Evolutionary conservation across 2,888 invertebrate genomes (phyloP).

Genomic region (Nycteola revayana): DNA sequence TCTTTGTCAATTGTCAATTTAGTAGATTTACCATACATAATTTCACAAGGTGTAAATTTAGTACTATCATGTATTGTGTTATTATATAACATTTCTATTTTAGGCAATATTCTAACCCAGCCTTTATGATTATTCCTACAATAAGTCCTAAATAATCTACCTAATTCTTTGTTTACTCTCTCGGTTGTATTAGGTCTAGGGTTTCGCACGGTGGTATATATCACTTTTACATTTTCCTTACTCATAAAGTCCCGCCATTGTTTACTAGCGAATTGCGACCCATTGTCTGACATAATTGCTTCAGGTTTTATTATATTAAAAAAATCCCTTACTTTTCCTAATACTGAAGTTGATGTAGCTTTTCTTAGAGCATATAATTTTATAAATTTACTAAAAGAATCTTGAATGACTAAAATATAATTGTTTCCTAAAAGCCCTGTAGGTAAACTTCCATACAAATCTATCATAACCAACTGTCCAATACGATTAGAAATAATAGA

Average conservation of each 20-base stretch:
- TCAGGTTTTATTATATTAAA: conserved; percentile 10
- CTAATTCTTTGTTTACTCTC: conserved; percentile 25
- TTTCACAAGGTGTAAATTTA: conserved; percentile 19
- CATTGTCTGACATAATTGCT: conserved; percentile 21
- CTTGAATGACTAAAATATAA: conserved; percentile 22
- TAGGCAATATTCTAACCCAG: conserved; percentile 15
- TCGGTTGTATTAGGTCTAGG: conserved; percentile 25
- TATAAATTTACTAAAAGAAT: conserved; percentile 23
- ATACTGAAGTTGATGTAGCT: conserved; percentile 6
- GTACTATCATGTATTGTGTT: conserved; percentile 21
- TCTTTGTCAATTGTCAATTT: too few relatives aligned
- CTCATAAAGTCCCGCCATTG: conserved; percentile 7
- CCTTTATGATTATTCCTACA: conserved; percentile 17
- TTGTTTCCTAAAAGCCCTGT: conserved; percentile 13
- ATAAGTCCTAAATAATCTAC: conserved; percentile 22
- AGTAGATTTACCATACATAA: too few relatives aligned
- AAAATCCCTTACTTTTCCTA: conserved; percentile 12
- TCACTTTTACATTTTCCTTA: conserved; percentile 1
- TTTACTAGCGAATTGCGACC: conserved; percentile 16
- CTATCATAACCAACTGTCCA: conserved; percentile 28
- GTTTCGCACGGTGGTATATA: conserved; percentile 24
- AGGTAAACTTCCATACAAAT: conserved; percentile 23
- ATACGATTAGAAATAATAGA: too few relatives aligned
- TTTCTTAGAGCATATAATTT: conserved; percentile 7
- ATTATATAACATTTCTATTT: conserved; percentile 22